Conservation (phyloP, 2,888 invertebrate species). For the Campoletis raptor region DNA sequence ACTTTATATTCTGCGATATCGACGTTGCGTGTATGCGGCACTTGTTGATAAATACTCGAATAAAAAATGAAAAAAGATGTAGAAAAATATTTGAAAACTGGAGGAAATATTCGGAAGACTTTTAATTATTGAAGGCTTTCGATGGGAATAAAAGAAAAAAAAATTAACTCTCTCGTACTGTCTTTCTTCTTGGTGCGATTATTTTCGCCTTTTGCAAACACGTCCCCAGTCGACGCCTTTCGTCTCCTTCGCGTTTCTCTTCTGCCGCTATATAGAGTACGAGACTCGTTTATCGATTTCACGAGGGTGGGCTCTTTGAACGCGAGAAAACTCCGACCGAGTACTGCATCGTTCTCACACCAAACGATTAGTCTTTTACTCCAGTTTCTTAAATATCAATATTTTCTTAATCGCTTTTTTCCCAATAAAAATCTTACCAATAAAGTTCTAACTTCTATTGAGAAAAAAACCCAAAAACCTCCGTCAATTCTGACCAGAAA, state of each 20-base stretch:
- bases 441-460: background rate
- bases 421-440: background rate
- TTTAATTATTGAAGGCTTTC: background rate
- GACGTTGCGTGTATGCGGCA: slow-evolving; percentile 70
- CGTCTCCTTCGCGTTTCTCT: slow-evolving; percentile 70
- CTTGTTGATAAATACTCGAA: slow-evolving; percentile 78
- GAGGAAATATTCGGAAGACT: background rate
- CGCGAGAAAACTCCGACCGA: slow-evolving; percentile 12
- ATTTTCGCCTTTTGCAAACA: slow-evolving; percentile 5
- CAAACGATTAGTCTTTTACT: slow-evolving; percentile 2
- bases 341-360: slow-evolving; percentile 49
- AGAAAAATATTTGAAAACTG: background rate
- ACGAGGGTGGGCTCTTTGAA: slow-evolving; percentile 48
- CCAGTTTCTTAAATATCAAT: background rate
- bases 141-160: background rate
- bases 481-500: background rate
- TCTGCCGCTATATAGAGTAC: slow-evolving; percentile 63
- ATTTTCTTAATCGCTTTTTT: background rate
- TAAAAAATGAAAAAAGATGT: background rate
- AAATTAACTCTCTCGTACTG: background rate
- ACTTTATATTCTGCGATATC: background rate
- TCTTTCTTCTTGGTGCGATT: background rate
- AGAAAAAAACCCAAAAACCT: background rate
- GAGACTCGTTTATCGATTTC: slow-evolving; percentile 61
- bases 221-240: slow-evolving; percentile 72